Base-by-base conservation (phyloP, 2,797 vertebrate genomes). In the Schizothorax lantsangensis region DNA sequence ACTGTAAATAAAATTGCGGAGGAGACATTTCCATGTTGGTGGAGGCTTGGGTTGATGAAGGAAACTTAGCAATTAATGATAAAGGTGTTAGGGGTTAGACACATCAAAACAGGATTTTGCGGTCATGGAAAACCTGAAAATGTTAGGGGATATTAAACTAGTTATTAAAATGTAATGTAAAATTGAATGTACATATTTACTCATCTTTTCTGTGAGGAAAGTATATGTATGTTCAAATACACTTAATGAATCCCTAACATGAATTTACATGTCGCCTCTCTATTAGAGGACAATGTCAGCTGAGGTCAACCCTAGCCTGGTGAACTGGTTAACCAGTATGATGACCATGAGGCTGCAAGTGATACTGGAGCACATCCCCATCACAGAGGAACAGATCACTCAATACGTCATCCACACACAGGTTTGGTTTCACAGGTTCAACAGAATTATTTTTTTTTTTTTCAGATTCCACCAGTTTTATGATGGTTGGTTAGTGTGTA, bases 301-400 rank as follows among this genome's bases (percentile, higher is more conserved):
- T 2, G 97, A 98, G 79, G 97, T 98, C 84, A 97, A 96, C 84
- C 97, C 97, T 0, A 96, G 96, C 7, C 93, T 98, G 92, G 97
- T 98, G 81, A 97, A 96, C 93, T 98, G 97, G 97, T 96, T 98
- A 94, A 97, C 97, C 82, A 96, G 97, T 57, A 97, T 98, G 96
- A 97, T 98, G 96, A 96, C 97, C 0, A 96, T 98, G 94, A 95
- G 97, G 89, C 95, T 98, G 86, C 97, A 97, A 92, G 97, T 97
- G 71, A 96, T 98, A 15, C 93, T 98, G 91, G 97, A 97, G 89
- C 96, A 98, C 91, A 97, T 98, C 92, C 97, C 97, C 0, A 93
- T 98, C 78, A 96, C 96, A 9, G 95, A 96, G 62, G 97, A 96
- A 2, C 96, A 97, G 91, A 95, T 98, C 85, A 95, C 97, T 86